phyloP scores from a whole-genome alignment of 2,113 vertebrate species.

The Stegostoma tigrinum region DNA sequence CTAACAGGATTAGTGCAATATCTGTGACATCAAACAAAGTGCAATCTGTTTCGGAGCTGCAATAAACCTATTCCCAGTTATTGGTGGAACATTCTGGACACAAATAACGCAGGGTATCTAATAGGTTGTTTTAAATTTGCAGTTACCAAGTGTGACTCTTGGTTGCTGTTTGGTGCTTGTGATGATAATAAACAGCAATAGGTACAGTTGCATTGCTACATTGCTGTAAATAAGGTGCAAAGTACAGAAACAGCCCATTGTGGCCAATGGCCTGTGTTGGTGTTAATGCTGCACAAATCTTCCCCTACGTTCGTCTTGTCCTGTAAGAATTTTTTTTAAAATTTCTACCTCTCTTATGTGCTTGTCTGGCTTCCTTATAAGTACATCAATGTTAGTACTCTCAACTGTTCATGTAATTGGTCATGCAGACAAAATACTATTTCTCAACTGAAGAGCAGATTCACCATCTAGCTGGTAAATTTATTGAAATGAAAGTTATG shows the following conservation, averaged over 20 bases:
- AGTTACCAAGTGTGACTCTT: neutral
- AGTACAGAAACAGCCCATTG: neutral
- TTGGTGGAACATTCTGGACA: neutral
- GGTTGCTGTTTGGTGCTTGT: neutral
- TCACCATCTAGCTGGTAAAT: neutral
- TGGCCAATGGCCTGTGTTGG: neutral
- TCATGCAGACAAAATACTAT: neutral
- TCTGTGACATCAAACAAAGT: conserved; percentile 34
- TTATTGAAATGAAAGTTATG: too few relatives aligned
- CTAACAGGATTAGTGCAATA: conserved; percentile 18
- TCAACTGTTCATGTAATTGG: neutral
- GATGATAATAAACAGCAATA: neutral
- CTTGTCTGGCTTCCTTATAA: neutral
- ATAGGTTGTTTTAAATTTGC: neutral
- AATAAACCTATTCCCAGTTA: conserved; percentile 30
- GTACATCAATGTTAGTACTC: neutral
- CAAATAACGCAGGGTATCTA: neutral
- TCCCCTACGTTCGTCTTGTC: neutral
- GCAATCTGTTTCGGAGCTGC: conserved; percentile 33
- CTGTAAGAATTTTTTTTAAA: neutral
- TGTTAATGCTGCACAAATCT: neutral
- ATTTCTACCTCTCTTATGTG: neutral
- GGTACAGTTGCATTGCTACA: neutral
- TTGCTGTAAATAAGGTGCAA: neutral
- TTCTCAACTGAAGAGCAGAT: neutral